phyloP scores from a whole-genome alignment of 1,140 invertebrate species.

The Drosophila prosaltans region DNA sequence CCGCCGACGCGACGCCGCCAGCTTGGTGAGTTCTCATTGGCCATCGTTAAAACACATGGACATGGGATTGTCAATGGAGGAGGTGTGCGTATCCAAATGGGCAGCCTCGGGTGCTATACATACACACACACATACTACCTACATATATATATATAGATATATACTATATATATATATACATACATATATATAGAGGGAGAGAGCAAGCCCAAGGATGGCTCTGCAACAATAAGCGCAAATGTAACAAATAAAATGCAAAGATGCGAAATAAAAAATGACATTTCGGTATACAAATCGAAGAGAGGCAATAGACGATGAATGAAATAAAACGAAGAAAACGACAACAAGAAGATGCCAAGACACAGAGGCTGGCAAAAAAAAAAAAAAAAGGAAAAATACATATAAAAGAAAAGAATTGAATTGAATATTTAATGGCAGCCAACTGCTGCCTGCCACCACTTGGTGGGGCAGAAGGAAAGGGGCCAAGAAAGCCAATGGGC shows the following conservation, averaged over 20 bases:
- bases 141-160: constrained; percentile 19
- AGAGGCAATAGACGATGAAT: constrained; percentile 25
- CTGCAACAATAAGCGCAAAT: constrained; percentile 59
- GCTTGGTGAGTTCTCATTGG: constrained; percentile 70
- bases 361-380: too few species aligned
- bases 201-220: constrained; percentile 15
- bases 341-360: constrained; percentile 17
- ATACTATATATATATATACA: constrained; percentile 26
- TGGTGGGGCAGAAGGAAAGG: constrained; percentile 20
- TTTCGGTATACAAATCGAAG: constrained; percentile 79
- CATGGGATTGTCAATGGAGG: constrained; percentile 72
- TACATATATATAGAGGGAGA: constrained; percentile 15
- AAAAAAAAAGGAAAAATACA: too few species aligned
- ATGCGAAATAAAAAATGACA: constrained; percentile 82
- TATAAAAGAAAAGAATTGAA: constrained; percentile 44
- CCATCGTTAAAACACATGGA: constrained; percentile 67
- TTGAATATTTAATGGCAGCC: constrained; percentile 79
- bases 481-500: not conserved
- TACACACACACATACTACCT: constrained; percentile 18
- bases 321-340: constrained; percentile 14
- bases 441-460: constrained; percentile 55
- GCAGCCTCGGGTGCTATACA: constrained; percentile 30
- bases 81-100: constrained; percentile 63
- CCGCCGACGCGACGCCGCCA: constrained; percentile 53
- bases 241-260: constrained; percentile 80